These are phyloP conservation scores for Micromussa lordhowensis DNA, from an alignment of 92 coral and sea anemone genomes.

Conservation along the genomic window DNA sequence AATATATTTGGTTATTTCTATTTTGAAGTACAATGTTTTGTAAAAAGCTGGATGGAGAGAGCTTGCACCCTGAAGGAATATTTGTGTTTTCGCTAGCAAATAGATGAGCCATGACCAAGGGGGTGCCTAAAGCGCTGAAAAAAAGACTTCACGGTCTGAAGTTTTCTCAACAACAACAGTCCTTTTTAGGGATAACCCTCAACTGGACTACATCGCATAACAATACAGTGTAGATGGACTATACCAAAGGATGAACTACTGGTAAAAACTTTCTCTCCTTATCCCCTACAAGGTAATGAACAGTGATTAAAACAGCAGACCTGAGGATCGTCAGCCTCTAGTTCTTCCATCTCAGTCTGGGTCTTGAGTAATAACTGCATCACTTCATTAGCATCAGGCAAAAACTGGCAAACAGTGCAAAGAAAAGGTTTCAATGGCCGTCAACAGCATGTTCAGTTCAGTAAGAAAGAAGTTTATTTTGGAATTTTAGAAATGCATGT, in stretches of 20 bases:
- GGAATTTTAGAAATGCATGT: not conserved
- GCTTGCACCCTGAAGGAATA: not conserved
- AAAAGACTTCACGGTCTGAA: too few species aligned
- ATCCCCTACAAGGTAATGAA: not conserved
- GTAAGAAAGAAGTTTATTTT: not conserved
- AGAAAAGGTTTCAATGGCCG: not conserved
- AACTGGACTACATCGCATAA: too few species aligned
- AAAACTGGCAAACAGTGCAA: constrained; percentile 66
- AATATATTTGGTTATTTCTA: not conserved
- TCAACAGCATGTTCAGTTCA: not conserved
- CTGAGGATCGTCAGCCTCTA: constrained; percentile 98
- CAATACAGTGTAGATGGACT: too few species aligned
- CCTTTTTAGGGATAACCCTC: not conserved
- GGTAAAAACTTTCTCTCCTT: not conserved
- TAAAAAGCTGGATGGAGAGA: too few species aligned
- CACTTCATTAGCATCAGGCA: constrained; percentile 95
- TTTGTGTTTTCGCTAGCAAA: not conserved
- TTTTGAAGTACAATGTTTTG: too few species aligned
- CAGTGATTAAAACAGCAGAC: constrained; percentile 19
- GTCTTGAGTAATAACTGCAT: constrained; percentile 95
- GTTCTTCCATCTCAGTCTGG: constrained; percentile 93
- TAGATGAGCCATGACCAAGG: not conserved
- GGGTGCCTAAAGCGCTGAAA: too few species aligned
- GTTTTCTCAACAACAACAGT: too few species aligned
- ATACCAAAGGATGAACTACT: not conserved